These are phyloP conservation scores for Aphelenchoides bicaudatus DNA, from an alignment of 2,888 invertebrate species.

Conservation along the genomic window DNA sequence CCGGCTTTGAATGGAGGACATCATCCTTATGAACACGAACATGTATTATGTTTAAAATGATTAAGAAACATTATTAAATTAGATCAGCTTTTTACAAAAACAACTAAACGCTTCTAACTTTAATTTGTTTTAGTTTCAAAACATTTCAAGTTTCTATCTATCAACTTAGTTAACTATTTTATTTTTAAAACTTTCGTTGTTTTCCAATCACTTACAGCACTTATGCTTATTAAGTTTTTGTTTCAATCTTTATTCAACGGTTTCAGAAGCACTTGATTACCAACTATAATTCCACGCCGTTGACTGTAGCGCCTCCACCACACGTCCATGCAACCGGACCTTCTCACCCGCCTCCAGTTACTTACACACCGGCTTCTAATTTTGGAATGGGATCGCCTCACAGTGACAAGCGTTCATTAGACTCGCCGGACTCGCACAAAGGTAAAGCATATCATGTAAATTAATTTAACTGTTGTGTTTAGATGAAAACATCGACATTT, in stretches of 20 bases:
- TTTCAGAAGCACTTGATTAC: constrained; percentile 20
- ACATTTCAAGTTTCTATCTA: background rate
- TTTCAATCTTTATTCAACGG: background rate
- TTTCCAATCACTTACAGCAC: too few species aligned
- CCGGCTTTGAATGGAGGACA: too few species aligned
- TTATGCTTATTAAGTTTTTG: background rate
- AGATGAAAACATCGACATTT: constrained; percentile 46
- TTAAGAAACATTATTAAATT: background rate
- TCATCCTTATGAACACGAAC: too few species aligned
- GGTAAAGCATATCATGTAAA: background rate
- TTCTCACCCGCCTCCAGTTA: background rate
- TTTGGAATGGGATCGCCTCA: constrained; percentile 3
- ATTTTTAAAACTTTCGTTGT: background rate
- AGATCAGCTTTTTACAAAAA: background rate
- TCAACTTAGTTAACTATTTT: background rate
- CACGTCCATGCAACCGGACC: background rate
- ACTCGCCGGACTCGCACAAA: constrained; percentile 13
- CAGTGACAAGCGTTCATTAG: constrained; percentile 6
- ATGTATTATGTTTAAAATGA: too few species aligned
- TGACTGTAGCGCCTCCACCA: constrained; percentile 7
- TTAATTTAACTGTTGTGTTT: constrained; percentile 8
- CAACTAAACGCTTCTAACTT: background rate
- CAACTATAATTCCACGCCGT: constrained; percentile 8
- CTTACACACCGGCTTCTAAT: background rate
- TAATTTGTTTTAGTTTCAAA: constrained; percentile 8